These are phyloP conservation scores for Eristalis arbustorum DNA, from an alignment of 2,888 invertebrate species.

Conservation along the genomic window DNA sequence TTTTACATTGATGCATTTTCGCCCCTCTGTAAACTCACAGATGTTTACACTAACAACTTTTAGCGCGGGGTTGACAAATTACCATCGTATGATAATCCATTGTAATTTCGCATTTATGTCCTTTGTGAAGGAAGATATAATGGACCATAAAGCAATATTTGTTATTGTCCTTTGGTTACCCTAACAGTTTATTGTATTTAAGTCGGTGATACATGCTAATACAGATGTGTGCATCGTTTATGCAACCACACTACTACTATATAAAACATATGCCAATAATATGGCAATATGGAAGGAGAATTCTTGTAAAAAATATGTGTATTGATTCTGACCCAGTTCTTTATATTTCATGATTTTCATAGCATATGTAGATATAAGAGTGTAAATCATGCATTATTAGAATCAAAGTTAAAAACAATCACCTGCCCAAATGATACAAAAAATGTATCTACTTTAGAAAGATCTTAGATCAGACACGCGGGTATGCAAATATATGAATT, in stretches of 20 bases:
- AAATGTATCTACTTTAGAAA: no score
- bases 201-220: slow-evolving; percentile 33
- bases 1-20: slow-evolving; percentile 52
- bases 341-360: no score
- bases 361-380: no score
- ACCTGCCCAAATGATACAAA: no score
- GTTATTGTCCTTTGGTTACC: slow-evolving; percentile 72
- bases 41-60: slow-evolving; percentile 62
- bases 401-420: no score
- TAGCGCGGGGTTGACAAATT: slow-evolving; percentile 65
- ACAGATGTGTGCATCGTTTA: slow-evolving; percentile 36
- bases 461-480: no score
- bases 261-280: slow-evolving; percentile 52
- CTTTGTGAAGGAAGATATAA: slow-evolving; percentile 73
- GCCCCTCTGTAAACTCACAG: slow-evolving; percentile 64
- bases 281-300: slow-evolving; percentile 27
- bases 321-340: neutral
- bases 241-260: slow-evolving; percentile 46
- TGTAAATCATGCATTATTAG: no score
- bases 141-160: slow-evolving; percentile 80
- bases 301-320: slow-evolving; percentile 3
- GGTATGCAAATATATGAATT: no score
- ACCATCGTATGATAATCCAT: slow-evolving; percentile 65
- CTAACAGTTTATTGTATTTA: slow-evolving; percentile 30
- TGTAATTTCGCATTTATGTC: slow-evolving; percentile 60